Evolutionary conservation across 1,140 invertebrate genomes (phyloP), one percentile per base, ranked within the genome.

Genomic region (Brachionus calyciflorus): DNA sequence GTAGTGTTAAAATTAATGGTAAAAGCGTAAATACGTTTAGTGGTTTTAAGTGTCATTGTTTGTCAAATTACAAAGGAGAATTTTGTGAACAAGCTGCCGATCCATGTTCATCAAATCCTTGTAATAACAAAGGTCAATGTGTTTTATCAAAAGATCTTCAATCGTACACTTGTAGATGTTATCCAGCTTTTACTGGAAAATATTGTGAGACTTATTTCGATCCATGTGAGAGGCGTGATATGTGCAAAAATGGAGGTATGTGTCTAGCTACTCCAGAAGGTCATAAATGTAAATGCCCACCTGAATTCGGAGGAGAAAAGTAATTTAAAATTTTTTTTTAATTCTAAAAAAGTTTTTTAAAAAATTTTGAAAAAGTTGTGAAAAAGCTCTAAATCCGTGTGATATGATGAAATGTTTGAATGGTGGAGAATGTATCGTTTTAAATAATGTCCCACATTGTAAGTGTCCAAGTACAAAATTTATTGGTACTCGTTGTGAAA

Each of bases 361-460:
- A 24, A 14, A 26, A 14, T 24, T n/a, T 1, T 60, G 9, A 3
- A 28, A 40, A 65, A 65, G 51, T 19, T 73, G 69, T 73, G 46
- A 73, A 21, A 24, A 17, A 12, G 21, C n/a, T 6, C 19, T 28
- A 30, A 51, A 33, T 21, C 46, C 28, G 7, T 73, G 69, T 28
- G 48, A 49, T 21, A 40, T 33, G 6, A 76, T 76, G 73, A 57
- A 63, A 12, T 98, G 94, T 82, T 91, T 96, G 89, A 93, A 96
- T 82, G 91, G 91, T 1, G 95, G 94, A 1, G 92, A 89, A 2
- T 98, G 95, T 81, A 89, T 94, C 33, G 93, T 57, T 10, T 33
- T 28, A 19, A 76, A 76, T 12, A 76, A 73, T 55, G 17, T 73
- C 6, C 69, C 69, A 21, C 12, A 19, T 10, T 73, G 69, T 14